These are phyloP conservation scores for Eupsilia transversa DNA, from an alignment of 2,888 invertebrate genomes.

Conservation along the genomic window DNA sequence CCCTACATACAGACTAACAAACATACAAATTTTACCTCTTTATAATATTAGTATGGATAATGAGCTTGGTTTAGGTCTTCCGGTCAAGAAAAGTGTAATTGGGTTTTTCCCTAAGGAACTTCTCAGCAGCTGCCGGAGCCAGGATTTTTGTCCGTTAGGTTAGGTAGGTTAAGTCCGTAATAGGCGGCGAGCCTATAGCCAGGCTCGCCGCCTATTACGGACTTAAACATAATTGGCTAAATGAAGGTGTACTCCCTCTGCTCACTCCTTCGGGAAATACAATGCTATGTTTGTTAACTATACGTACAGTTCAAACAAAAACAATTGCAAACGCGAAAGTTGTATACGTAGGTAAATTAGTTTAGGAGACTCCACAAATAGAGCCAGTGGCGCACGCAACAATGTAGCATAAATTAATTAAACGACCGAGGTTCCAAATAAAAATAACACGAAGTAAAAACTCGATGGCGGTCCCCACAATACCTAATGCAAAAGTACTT, in stretches of 20 bases:
- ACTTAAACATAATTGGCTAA: constrained; percentile 10
- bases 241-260: neutral
- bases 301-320: constrained; percentile 38
- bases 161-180: too few relatives aligned
- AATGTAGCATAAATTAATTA: constrained; percentile 59
- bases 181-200: too few relatives aligned
- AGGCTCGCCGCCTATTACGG: neutral
- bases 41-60: too few relatives aligned
- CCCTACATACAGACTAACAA: too few relatives aligned
- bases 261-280: constrained; percentile 3
- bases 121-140: neutral
- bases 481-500: constrained; percentile 50
- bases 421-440: constrained; percentile 39
- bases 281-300: constrained; percentile 29
- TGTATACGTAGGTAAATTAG: constrained; percentile 48
- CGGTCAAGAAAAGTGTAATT: constrained; percentile 25
- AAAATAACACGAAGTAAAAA: constrained; percentile 45
- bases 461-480: constrained; percentile 28
- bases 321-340: constrained; percentile 44
- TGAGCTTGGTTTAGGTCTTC: neutral
- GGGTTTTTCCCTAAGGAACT: constrained; percentile 20
- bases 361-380: constrained; percentile 58
- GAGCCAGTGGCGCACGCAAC: constrained; percentile 45
- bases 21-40: too few relatives aligned
- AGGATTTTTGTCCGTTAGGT: constrained; percentile 1